Percentiles rank a stretch among this genome's conserved stretches.
Conservation (phyloP, 2,888 invertebrate species). For the Eristalinus sepulchralis region DNA sequence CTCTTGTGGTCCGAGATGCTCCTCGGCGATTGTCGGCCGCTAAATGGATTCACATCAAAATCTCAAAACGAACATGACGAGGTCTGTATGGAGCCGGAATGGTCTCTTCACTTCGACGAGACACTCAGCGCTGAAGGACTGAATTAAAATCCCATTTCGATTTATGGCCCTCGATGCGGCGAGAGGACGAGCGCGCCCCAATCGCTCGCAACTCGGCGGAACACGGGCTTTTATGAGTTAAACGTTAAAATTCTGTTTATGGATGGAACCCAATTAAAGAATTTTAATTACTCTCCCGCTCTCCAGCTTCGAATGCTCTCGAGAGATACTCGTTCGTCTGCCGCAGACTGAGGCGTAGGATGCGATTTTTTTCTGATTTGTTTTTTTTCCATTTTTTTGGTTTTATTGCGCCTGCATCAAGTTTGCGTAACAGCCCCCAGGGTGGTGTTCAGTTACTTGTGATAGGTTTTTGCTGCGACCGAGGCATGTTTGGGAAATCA, state of each 20-base stretch:
- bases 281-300: slow-evolving; percentile 44
- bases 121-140: slow-evolving; percentile 21
- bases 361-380: not conserved
- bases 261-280: slow-evolving; percentile 51
- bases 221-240: slow-evolving; percentile 38
- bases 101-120: slow-evolving; percentile 25
- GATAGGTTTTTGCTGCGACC: not conserved
- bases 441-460: not conserved
- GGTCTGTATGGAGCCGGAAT: not conserved
- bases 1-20: not conserved
- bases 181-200: not conserved
- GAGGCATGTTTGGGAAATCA: slow-evolving; percentile 6
- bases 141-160: slow-evolving; percentile 52
- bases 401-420: not conserved
- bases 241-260: slow-evolving; percentile 55
- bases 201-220: not conserved
- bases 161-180: slow-evolving; percentile 42
- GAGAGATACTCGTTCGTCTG: not conserved
- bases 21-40: not conserved
- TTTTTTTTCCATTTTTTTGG: not conserved
- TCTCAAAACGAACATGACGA: no score
- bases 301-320: not conserved
- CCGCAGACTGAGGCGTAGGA: not conserved
- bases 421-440: not conserved
- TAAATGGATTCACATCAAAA: not conserved